Base-by-base conservation (phyloP, 1,140 invertebrate genomes). In the Callitettix versicolor region DNA sequence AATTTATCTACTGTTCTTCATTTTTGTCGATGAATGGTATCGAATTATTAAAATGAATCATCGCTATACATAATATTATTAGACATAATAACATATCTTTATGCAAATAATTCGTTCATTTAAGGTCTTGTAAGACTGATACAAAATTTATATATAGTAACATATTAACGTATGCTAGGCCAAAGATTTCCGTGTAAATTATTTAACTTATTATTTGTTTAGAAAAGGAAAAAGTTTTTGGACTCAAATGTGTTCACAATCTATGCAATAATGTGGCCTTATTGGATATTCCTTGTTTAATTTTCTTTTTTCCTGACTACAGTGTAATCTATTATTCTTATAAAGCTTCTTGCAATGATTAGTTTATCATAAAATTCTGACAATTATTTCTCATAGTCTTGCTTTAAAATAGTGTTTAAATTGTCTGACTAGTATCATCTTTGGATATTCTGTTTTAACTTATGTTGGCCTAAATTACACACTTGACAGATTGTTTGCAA, bases 261-360 rank as follows among this genome's bases (percentile, higher is more conserved):
- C 15, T 51, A 38, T 51, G 48, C 48, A 51, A 51, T 51, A 51
- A 51, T 18, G 48, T 36, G 48, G 48, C 48, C 48, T 51, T 51
- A 51, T 38, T 15, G 12, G 7, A 36, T 17, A 21, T 36, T 34
- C 36, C 12, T 51, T 36, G 21, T 51, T 51, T 36, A 36, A n/a
- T 38, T 21, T 51, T 36, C 36, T 51, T 21, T 34, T 38, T 30
- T 51, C 36, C 36, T 12, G 34, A 18, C 36, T 38, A 9, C 12
- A 3, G 15, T 51, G 18, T 30, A 36, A 26, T 51, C 36, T 38
- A 46, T 46, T 46, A 30, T 30, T 30, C 26, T 30, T 30, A 9
- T 30, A 9, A 30, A 30, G 26, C 9, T 30, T 30, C 26, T 30
- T 30, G 26, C 26, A 30, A 30, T 30, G 3, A 30, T 30, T n/a